phyloP scores from a whole-genome alignment of 2,888 invertebrate species.

The Synergus gifuensis region DNA sequence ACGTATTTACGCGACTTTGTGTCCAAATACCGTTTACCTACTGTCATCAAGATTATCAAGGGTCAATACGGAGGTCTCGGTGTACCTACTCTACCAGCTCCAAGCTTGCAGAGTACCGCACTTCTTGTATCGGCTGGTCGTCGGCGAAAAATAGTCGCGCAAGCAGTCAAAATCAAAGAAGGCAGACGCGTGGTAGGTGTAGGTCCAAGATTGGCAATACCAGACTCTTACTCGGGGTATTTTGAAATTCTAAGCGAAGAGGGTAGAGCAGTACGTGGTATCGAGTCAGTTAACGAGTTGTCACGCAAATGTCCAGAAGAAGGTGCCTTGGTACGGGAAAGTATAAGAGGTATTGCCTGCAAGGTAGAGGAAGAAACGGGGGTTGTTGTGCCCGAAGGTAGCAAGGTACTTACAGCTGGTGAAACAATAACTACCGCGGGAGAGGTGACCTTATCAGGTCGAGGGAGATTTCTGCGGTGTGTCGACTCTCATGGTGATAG shows the following conservation, averaged over 20 bases:
- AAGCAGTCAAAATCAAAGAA: conserved; percentile 94
- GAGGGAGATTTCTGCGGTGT: conserved; percentile 91
- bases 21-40: conserved; percentile 87
- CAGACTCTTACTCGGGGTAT: conserved; percentile 93
- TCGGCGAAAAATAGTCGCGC: conserved; percentile 91
- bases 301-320: conserved; percentile 86
- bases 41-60: conserved; percentile 94
- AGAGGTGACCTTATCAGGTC: conserved; percentile 83
- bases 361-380: conserved; percentile 77
- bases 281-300: conserved; percentile 92
- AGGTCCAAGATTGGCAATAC: conserved; percentile 91
- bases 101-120: conserved; percentile 91
- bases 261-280: conserved; percentile 92
- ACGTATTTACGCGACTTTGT: conserved; percentile 87
- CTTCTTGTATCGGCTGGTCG: conserved; percentile 91
- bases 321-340: conserved; percentile 89
- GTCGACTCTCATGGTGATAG: conserved; percentile 91
- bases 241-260: conserved; percentile 97
- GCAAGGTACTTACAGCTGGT: conserved; percentile 88
- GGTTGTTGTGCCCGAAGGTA: conserved; percentile 83
- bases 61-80: conserved; percentile 96
- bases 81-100: conserved; percentile 91
- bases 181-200: conserved; percentile 89
- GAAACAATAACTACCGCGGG: conserved; percentile 90
- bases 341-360: conserved; percentile 83